Conservation (phyloP, 2,113 vertebrate genomes). For the Nothobranchius furzeri region DNA sequence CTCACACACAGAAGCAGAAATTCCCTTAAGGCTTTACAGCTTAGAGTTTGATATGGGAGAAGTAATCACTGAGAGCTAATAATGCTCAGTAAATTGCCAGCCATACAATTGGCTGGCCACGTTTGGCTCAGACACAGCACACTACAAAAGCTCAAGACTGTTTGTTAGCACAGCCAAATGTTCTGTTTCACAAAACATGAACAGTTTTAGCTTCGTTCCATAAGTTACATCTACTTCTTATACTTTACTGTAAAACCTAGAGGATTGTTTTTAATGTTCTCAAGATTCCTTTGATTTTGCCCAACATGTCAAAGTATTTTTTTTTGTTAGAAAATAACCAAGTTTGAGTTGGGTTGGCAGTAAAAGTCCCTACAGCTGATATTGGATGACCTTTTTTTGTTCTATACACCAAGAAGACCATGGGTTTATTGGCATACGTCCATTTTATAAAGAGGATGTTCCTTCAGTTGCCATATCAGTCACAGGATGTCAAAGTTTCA, state of each 20-base stretch:
- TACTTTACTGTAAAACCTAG: not conserved
- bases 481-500: not conserved
- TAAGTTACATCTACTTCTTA: not conserved
- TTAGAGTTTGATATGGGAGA: slow-evolving; percentile 16
- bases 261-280: not conserved
- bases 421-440: not conserved
- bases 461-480: not conserved
- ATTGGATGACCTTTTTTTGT: not conserved
- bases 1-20: not conserved
- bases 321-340: too few relatives aligned
- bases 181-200: not conserved
- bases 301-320: too few relatives aligned
- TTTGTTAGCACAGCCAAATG: slow-evolving; percentile 7
- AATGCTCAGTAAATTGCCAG: slow-evolving; percentile 5
- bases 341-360: too few relatives aligned
- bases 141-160: slow-evolving; percentile 12
- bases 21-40: slow-evolving; percentile 10
- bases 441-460: not conserved
- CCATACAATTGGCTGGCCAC: slow-evolving; percentile 8
- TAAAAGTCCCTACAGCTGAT: too few relatives aligned
- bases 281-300: too few relatives aligned
- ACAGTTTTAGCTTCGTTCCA: not conserved
- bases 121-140: slow-evolving; percentile 13
- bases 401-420: not conserved
- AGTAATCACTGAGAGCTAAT: slow-evolving; percentile 4